phyloP scores from a whole-genome alignment of 2,113 vertebrate genomes.

The Tragelaphus scriptus region DNA sequence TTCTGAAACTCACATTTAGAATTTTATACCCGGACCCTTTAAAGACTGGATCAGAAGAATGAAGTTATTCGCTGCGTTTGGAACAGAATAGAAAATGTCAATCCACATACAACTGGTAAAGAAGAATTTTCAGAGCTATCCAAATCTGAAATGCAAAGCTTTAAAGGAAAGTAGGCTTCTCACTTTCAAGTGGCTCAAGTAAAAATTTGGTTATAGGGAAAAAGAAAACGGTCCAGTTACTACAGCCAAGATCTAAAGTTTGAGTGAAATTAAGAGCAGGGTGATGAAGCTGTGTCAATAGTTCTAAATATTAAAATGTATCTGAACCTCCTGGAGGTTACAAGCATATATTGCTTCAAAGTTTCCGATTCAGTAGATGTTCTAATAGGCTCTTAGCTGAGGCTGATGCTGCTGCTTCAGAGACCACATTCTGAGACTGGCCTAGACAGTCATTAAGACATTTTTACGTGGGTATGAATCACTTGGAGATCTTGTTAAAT shows the following conservation, averaged over 20 bases:
- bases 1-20: not conserved
- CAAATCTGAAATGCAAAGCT: not conserved
- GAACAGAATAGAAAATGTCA: not conserved
- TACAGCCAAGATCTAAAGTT: not conserved
- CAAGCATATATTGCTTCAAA: not conserved
- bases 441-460: not conserved
- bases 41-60: not conserved
- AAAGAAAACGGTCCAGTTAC: not conserved
- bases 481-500: not conserved
- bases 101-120: not conserved
- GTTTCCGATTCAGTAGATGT: not conserved
- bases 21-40: not conserved
- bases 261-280: not conserved
- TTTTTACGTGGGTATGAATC: not conserved
- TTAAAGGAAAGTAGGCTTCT: not conserved
- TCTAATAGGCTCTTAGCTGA: not conserved
- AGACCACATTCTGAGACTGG: not conserved
- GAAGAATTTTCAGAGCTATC: not conserved
- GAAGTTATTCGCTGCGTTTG: not conserved
- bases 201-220: not conserved
- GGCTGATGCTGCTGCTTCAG: not conserved
- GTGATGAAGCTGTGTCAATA: not conserved
- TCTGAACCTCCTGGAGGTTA: not conserved
- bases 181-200: not conserved
- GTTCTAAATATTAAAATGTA: not conserved